Base-by-base conservation (phyloP, 1,140 invertebrate genomes). In the Atopsyche davidsoni region DNA sequence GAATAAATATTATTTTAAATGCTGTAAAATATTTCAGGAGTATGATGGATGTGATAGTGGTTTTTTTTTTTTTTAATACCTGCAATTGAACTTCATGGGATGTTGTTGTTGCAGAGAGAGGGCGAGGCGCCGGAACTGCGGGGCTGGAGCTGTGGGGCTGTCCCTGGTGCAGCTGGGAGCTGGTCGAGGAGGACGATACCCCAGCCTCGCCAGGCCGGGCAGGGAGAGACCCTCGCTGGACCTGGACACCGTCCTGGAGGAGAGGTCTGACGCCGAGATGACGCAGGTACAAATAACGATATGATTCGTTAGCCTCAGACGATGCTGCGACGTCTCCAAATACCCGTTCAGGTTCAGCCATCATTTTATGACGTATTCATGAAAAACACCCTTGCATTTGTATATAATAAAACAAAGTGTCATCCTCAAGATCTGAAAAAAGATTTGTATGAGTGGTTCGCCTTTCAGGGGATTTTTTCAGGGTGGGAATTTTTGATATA, bases 231-330 rank as follows among this genome's bases (percentile, higher is more conserved):
- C 85, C 7, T 80, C 82, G 1, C 62, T 86, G 24, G 86, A 89
- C 64, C 69, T 89, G 59, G 86, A 87, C 62, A 89, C 87, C 0
- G 87, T 89, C 10, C 73, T 89, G 14, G 87, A 89, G 63, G 87
- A 89, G 62, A 75, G 83, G 45, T 77, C 76, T 39, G 86, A 88
- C 64, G 81, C 83, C 2, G 85, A 89, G 64, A 81, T 82, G 64
- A 83, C 80, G 9, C 51, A 54, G 47, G 56, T 58, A 50, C 19
- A 3, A 41, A 35, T 41, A 7, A 2, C n/a, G n/a, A n/a, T n/a
- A n/a, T n/a, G n/a, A n/a, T n/a, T n/a, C n/a, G n/a, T n/a, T n/a
- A n/a, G n/a, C n/a, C n/a, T n/a, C n/a, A n/a, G n/a, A n/a, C n/a
- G n/a, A n/a, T n/a, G n/a, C n/a, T n/a, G n/a, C n/a, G n/a, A n/a